A percentile compares a stretch with the other conserved stretches of the same genome.
Evolutionary conservation across 2,888 invertebrate species (phyloP).

Genomic region (Scaptomyza caliginosa): DNA sequence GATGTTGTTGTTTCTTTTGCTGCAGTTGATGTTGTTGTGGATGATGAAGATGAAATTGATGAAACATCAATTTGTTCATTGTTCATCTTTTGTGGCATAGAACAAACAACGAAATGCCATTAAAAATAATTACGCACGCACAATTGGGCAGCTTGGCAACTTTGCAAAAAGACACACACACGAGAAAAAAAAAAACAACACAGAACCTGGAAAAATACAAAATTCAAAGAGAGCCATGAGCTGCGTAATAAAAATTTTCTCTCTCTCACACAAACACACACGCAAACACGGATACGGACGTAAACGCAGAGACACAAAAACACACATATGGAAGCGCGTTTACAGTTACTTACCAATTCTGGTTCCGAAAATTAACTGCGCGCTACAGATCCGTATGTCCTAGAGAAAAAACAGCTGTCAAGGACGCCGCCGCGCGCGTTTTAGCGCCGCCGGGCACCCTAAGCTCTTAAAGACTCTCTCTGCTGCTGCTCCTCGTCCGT

Average conservation of each 20-base stretch:
- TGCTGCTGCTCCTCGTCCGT: not conserved
- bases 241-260: slow-evolving; percentile 13
- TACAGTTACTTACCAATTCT: slow-evolving; percentile 38
- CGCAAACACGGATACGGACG: not conserved
- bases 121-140: slow-evolving; percentile 45
- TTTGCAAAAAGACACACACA: slow-evolving; percentile 10
- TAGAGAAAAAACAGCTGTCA: slow-evolving; percentile 54
- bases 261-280: not conserved
- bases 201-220: slow-evolving; percentile 8
- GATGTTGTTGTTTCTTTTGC: slow-evolving; percentile 8
- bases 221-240: slow-evolving; percentile 10
- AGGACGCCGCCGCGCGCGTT: slow-evolving; percentile 46
- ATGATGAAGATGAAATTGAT: slow-evolving; percentile 56
- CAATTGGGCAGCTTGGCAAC: slow-evolving; percentile 14
- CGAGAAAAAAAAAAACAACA: not conserved
- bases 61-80: slow-evolving; percentile 79
- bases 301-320: not conserved
- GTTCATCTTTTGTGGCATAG: slow-evolving; percentile 75
- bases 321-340: slow-evolving; percentile 1
- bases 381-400: slow-evolving; percentile 37
- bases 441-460: slow-evolving; percentile 32
- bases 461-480: slow-evolving; percentile 12
- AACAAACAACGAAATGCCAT: slow-evolving; percentile 70
- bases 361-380: slow-evolving; percentile 24
- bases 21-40: slow-evolving; percentile 30